Conservation (phyloP, 2,113 vertebrate genomes). For the Xiphias gladius region DNA sequence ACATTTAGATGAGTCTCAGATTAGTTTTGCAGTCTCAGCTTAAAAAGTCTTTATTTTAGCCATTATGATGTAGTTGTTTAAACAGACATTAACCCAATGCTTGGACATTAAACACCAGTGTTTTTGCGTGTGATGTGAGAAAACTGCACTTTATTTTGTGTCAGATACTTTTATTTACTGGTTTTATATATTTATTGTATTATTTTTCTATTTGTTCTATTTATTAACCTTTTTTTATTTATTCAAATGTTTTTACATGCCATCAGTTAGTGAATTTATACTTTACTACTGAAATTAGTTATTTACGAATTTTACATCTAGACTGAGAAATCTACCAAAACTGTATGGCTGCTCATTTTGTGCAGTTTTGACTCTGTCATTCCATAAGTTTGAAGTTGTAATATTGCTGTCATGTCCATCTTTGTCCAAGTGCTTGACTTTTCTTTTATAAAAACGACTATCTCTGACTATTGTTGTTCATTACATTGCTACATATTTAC, state of each 20-base stretch:
- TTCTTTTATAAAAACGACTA: slow-evolving; percentile 28
- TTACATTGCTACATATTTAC: slow-evolving; percentile 61
- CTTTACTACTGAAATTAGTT: slow-evolving; percentile 42
- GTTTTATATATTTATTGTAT: slow-evolving; percentile 31
- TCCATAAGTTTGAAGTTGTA: slow-evolving; percentile 45
- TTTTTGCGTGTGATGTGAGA: slow-evolving; percentile 54
- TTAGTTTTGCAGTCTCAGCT: not conserved
- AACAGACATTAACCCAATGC: slow-evolving; percentile 16
- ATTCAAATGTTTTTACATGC: slow-evolving; percentile 36
- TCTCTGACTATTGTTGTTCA: slow-evolving; percentile 51
- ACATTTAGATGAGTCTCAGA: slow-evolving; percentile 12
- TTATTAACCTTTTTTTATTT: slow-evolving; percentile 60
- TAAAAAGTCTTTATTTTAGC: slow-evolving; percentile 21
- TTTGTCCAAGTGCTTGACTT: slow-evolving; percentile 53
- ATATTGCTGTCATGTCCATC: slow-evolving; percentile 47
- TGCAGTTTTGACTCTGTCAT: slow-evolving; percentile 47
- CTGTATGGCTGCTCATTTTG: slow-evolving; percentile 39
- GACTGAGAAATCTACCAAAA: slow-evolving; percentile 47
- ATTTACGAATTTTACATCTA: slow-evolving; percentile 50
- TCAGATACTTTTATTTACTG: slow-evolving; percentile 56
- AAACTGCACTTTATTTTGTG: slow-evolving; percentile 83
- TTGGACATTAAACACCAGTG: slow-evolving; percentile 49
- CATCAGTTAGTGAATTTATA: slow-evolving; percentile 20
- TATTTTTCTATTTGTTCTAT: slow-evolving; percentile 64
- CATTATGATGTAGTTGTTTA: slow-evolving; percentile 19